phyloP scores from a whole-genome alignment of 2,888 invertebrate species.

The Ceriagrion tenellum region DNA sequence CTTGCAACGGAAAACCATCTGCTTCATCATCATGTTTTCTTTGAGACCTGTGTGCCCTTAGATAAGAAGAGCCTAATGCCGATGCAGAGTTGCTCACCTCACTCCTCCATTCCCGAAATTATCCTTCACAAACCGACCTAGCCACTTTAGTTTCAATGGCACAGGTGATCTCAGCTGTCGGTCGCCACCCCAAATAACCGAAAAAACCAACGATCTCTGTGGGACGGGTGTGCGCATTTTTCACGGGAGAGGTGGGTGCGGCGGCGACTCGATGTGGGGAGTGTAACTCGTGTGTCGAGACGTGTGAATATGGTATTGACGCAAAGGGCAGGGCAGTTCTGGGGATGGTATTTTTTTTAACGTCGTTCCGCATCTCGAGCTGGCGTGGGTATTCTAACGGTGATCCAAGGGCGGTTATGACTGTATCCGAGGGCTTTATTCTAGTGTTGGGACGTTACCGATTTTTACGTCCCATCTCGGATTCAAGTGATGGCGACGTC shows the following conservation, averaged over 20 bases:
- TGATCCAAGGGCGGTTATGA: neutral
- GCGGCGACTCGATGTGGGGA: neutral
- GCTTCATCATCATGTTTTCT: too few relatives aligned
- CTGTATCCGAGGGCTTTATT: slow-evolving; percentile 32
- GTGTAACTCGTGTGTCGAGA: neutral
- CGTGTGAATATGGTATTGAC: slow-evolving; percentile 25
- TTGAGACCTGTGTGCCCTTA: too few relatives aligned
- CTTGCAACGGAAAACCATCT: too few relatives aligned
- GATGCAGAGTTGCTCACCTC: too few relatives aligned
- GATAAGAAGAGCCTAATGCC: too few relatives aligned
- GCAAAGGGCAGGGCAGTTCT: slow-evolving; percentile 22
- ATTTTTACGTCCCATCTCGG: neutral
- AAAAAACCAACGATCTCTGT: neutral
- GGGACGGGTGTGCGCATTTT: neutral
- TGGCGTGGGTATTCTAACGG: neutral
- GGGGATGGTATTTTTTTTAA: neutral
- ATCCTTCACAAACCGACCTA: too few relatives aligned
- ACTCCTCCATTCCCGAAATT: too few relatives aligned
- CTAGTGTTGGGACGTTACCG: neutral
- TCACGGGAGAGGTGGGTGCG: neutral
- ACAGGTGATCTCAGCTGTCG: too few relatives aligned
- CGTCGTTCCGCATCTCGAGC: neutral
- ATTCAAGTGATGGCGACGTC: neutral
- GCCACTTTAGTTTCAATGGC: too few relatives aligned
- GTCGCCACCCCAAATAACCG: too few relatives aligned